These are phyloP conservation scores for Rhinoderma darwinii DNA, from an alignment of 2,113 vertebrate species.

Conservation along the genomic window DNA sequence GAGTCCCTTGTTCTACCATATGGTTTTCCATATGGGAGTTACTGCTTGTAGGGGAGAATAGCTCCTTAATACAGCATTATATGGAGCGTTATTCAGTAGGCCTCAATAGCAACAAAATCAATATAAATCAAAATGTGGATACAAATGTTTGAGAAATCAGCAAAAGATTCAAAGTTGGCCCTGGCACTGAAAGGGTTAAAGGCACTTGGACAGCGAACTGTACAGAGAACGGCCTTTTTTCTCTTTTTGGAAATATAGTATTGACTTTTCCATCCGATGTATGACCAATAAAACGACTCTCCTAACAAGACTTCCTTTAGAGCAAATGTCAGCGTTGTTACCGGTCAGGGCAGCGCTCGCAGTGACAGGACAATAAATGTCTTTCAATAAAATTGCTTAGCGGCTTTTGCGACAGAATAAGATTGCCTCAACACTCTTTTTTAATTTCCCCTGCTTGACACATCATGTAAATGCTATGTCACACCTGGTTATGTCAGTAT, in stretches of 20 bases:
- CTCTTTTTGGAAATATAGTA: constrained; percentile 4
- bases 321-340: constrained; percentile 42
- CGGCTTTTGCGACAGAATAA: constrained; percentile 52
- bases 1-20: no score
- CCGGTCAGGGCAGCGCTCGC: constrained; percentile 6
- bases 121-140: not conserved
- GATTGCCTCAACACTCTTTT: constrained; percentile 52
- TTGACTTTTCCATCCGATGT: not conserved
- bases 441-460: constrained; percentile 56
- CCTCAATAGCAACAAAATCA: not conserved
- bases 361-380: constrained; percentile 52
- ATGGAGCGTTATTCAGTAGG: not conserved
- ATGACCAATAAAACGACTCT: not conserved
- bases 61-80: not conserved
- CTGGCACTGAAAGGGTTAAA: not conserved
- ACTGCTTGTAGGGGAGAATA: no score
- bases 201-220: not conserved
- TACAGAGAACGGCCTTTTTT: not conserved
- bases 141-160: not conserved
- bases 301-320: constrained; percentile 29
- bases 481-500: constrained; percentile 58
- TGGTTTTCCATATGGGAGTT: no score
- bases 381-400: constrained; percentile 50
- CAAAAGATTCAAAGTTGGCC: not conserved
- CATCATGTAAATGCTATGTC: constrained; percentile 58